Conservation (phyloP, 2,797 vertebrate genomes). For the Sarcoramphus papa region DNA sequence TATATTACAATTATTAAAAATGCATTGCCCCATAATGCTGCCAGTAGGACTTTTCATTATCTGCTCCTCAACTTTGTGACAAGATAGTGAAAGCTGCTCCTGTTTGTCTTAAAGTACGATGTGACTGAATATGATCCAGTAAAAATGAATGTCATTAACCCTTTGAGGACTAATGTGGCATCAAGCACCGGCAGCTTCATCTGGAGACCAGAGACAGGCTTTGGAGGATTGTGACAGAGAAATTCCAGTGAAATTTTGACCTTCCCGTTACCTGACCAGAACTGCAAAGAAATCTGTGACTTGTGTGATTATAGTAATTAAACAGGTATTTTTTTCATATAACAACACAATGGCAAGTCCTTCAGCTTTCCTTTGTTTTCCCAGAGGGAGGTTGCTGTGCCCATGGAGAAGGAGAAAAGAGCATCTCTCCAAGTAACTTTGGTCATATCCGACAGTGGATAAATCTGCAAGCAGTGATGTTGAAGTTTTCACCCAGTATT, state of each 20-base stretch:
- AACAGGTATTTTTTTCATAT: not conserved
- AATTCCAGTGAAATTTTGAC: not conserved
- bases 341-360: not conserved
- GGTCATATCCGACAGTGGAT: not conserved
- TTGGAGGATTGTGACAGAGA: not conserved
- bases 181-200: not conserved
- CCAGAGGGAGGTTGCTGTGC: not conserved
- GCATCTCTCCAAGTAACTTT: not conserved
- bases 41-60: not conserved
- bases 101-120: not conserved
- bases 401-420: not conserved
- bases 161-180: not conserved
- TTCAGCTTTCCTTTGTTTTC: not conserved
- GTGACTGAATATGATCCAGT: not conserved
- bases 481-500: not conserved
- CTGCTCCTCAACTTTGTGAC: not conserved
- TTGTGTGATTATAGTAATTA: not conserved
- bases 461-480: not conserved
- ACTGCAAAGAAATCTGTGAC: not conserved
- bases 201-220: not conserved
- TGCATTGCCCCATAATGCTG: not conserved
- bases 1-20: not conserved
- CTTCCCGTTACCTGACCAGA: not conserved
- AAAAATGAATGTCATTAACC: not conserved
- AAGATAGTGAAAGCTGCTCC: not conserved